phyloP scores from a whole-genome alignment of 2,888 invertebrate genomes.

The Caenorhabditis becei region DNA sequence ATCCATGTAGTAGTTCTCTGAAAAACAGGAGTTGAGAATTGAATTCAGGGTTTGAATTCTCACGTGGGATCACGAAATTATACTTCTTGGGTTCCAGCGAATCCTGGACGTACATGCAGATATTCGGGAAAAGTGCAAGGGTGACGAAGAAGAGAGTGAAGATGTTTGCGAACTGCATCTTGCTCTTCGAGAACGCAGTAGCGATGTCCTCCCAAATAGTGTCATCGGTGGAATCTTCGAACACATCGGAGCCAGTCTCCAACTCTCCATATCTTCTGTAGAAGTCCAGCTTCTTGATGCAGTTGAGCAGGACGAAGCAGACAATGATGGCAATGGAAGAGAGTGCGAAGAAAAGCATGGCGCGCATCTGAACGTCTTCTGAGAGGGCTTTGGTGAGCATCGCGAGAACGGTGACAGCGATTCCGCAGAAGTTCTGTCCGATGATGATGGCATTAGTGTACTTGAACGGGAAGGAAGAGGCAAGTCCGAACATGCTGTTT shows the following conservation, averaged over 20 bases:
- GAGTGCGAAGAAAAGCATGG: conserved; percentile 96
- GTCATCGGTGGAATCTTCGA: conserved; percentile 16
- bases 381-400: conserved; percentile 71
- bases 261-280: conserved; percentile 75
- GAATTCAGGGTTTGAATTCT: too few relatives aligned
- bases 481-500: conserved; percentile 89
- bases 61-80: conserved; percentile 51
- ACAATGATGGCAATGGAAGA: conserved; percentile 92
- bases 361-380: conserved; percentile 82
- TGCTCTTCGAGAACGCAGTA: conserved; percentile 83
- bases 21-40: not conserved
- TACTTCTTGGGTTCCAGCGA: conserved; percentile 15
- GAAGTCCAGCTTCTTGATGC: conserved; percentile 84
- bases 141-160: conserved; percentile 95
- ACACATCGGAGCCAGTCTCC: conserved; percentile 13
- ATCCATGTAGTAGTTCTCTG: conserved; percentile 56
- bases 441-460: conserved; percentile 93
- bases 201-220: conserved; percentile 17
- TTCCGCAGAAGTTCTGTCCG: conserved; percentile 82
- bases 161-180: conserved; percentile 91
- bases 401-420: conserved; percentile 77
- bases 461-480: conserved; percentile 89
- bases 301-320: conserved; percentile 96
- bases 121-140: conserved; percentile 91
- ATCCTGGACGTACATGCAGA: conserved; percentile 83